Conservation (phyloP, 2,797 vertebrate genomes). For the Crypturellus tataupa region DNA sequence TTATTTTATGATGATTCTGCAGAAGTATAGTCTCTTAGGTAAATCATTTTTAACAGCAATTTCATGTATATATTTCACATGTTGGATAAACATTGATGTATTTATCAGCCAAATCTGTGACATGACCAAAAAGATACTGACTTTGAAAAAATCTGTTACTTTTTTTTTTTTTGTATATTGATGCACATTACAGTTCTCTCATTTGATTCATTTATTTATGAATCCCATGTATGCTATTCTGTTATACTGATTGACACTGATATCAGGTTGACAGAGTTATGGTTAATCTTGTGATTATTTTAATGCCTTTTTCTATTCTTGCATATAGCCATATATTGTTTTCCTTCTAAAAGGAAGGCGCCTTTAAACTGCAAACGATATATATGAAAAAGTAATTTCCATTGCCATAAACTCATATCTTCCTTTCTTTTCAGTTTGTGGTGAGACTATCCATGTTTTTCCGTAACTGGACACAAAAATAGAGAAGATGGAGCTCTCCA, state of each 20-base stretch:
- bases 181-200: accelerated
- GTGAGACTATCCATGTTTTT: background rate
- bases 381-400: background rate
- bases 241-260: background rate
- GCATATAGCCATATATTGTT: accelerated
- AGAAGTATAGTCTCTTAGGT: background rate
- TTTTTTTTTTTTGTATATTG: background rate
- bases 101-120: background rate
- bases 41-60: background rate
- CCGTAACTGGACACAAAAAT: background rate
- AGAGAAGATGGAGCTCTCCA: background rate
- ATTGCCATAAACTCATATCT: background rate
- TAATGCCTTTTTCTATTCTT: background rate
- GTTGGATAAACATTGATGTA: background rate
- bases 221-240: background rate
- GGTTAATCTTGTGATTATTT: background rate
- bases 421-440: background rate
- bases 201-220: background rate
- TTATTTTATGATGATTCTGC: background rate
- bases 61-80: background rate
- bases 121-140: background rate
- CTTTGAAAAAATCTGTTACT: background rate
- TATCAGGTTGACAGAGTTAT: background rate
- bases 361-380: background rate
- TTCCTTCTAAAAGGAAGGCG: background rate